A percentile compares a stretch with the other conserved stretches of the same genome.
These are phyloP conservation scores for Chiroxiphia lanceolata DNA, from an alignment of 2,797 vertebrate species.

Conservation along the genomic window DNA sequence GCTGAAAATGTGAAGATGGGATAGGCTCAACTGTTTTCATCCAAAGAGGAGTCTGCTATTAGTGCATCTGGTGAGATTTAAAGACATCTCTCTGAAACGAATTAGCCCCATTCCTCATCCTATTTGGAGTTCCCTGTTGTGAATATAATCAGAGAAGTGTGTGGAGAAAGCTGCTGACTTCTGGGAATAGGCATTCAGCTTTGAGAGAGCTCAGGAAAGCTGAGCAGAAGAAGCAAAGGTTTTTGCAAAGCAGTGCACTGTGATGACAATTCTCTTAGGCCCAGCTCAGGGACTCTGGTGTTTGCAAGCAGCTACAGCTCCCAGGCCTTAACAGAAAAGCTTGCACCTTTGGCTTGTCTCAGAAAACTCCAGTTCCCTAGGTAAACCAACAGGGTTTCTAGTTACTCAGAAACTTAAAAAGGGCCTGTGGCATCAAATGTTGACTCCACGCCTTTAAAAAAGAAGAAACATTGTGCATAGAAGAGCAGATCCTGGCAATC, in stretches of 20 bases:
- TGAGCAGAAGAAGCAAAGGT: neutral
- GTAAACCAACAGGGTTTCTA: neutral
- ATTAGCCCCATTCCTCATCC: neutral
- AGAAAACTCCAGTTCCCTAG: neutral
- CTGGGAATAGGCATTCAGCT: neutral
- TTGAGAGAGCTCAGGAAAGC: neutral
- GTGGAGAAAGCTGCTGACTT: neutral
- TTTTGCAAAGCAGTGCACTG: neutral
- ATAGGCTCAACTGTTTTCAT: neutral
- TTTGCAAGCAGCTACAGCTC: neutral
- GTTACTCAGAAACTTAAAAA: neutral
- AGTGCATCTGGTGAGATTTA: neutral
- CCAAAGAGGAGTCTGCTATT: neutral
- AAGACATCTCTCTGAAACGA: neutral
- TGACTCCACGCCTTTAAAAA: neutral
- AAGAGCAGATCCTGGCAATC: neutral
- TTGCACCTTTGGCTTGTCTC: neutral
- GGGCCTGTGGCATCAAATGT: fast-evolving
- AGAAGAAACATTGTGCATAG: neutral
- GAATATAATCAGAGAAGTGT: neutral
- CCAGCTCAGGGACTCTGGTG: neutral
- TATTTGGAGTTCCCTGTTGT: neutral
- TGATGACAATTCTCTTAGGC: neutral
- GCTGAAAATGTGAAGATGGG: neutral
- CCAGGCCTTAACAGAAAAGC: neutral